Percentiles rank a stretch among this genome's conserved stretches.
Evolutionary conservation across 2,888 invertebrate species (phyloP).

Genomic region (Bimastos eiseni): DNA sequence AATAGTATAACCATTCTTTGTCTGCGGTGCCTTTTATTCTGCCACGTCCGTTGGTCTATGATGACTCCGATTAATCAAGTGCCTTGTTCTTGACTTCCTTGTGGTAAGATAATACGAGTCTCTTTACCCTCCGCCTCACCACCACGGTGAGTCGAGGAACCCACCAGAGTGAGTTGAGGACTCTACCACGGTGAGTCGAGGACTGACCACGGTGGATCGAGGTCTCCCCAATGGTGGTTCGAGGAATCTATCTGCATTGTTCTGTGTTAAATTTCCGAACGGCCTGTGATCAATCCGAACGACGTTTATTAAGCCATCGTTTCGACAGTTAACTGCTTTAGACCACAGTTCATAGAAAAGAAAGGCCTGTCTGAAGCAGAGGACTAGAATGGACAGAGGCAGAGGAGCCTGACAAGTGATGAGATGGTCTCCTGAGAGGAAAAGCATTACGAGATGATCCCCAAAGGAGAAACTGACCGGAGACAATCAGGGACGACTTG

Average conservation of each 20-base stretch:
- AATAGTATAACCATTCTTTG: neutral
- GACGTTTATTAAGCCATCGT: neutral
- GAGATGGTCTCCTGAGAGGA: too few species aligned
- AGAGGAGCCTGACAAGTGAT: too few species aligned
- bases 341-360: neutral
- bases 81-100: neutral
- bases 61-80: neutral
- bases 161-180: too few species aligned
- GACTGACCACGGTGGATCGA: too few species aligned
- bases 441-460: too few species aligned
- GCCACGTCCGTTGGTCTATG: neutral
- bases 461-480: too few species aligned
- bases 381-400: too few species aligned
- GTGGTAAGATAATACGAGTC: neutral
- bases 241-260: neutral
- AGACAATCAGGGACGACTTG: too few species aligned
- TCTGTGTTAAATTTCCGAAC: neutral
- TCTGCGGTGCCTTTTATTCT: neutral
- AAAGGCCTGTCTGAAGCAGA: too few species aligned
- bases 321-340: neutral
- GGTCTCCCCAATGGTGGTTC: too few species aligned
- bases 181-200: too few species aligned
- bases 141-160: neutral
- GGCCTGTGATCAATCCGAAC: too few species aligned
- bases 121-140: neutral